Evolutionary conservation across 2,113 vertebrate genomes (phyloP).

Genomic region (Collichthys lucidus): DNA sequence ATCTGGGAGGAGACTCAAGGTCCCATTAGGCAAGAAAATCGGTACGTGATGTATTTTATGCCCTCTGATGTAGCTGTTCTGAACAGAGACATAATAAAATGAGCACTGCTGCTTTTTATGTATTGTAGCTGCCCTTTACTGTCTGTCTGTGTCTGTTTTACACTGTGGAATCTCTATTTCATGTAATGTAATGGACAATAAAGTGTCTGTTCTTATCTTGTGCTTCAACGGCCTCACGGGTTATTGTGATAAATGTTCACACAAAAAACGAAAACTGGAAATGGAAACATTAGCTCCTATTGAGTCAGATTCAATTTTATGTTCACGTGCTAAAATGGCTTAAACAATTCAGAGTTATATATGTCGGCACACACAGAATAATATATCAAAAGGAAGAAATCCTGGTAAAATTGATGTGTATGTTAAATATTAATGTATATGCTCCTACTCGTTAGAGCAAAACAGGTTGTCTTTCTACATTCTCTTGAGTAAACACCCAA

Average conservation of each 20-base stretch:
- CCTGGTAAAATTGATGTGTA: not conserved
- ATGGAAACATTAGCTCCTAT: slow-evolving; percentile 12
- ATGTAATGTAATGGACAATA: not conserved
- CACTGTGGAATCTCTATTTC: too few relatives aligned
- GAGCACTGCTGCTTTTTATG: too few relatives aligned
- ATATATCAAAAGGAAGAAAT: not conserved
- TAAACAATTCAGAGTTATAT: not conserved
- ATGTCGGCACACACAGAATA: not conserved
- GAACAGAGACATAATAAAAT: not conserved
- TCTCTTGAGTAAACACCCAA: not conserved
- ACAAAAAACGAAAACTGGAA: slow-evolving; percentile 2
- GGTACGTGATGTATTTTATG: not conserved
- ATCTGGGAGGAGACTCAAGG: not conserved
- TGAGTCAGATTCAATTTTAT: not conserved
- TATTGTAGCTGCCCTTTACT: too few relatives aligned
- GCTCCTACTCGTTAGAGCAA: not conserved
- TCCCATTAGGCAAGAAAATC: not conserved
- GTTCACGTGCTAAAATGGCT: not conserved
- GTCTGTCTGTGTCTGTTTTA: too few relatives aligned
- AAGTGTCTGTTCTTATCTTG: too few relatives aligned
- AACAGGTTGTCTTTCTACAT: not conserved
- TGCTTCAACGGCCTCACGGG: not conserved
- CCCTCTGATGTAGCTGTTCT: not conserved
- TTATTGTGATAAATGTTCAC: slow-evolving; percentile 4
- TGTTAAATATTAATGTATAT: not conserved